Conservation (phyloP, 2,888 invertebrate genomes). For the Lithophane socia region DNA sequence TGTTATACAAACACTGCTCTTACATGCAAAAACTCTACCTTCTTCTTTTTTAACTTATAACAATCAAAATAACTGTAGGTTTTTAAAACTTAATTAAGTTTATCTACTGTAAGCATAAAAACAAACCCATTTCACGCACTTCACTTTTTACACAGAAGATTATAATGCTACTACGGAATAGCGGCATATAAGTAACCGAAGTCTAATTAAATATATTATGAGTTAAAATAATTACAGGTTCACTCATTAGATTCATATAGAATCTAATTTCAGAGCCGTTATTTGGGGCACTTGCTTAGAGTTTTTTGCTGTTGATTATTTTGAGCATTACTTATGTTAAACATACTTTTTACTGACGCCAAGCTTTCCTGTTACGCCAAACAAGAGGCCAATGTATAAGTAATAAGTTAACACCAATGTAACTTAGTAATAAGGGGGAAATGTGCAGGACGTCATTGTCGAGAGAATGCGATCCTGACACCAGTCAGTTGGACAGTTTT, state of each 20-base stretch:
- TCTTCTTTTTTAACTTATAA: neutral
- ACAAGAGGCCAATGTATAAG: neutral
- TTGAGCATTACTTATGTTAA: constrained; percentile 15
- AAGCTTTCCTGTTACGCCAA: neutral
- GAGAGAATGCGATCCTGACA: too few relatives aligned
- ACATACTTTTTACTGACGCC: constrained; percentile 1
- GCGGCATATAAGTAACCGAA: constrained; percentile 54
- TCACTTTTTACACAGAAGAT: constrained; percentile 20
- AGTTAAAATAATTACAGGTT: constrained; percentile 44
- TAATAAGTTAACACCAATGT: neutral
- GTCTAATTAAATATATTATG: constrained; percentile 60
- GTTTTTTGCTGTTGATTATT: neutral
- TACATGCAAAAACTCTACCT: neutral
- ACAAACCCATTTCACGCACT: constrained; percentile 51
- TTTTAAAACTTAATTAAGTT: constrained; percentile 4
- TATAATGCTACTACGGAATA: constrained; percentile 37
- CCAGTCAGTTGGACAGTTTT: too few relatives aligned
- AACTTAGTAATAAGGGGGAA: neutral
- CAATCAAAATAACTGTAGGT: constrained; percentile 33
- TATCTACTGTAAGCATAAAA: constrained; percentile 19
- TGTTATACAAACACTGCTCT: neutral
- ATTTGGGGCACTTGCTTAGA: constrained; percentile 28
- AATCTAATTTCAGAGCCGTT: constrained; percentile 41
- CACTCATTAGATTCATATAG: constrained; percentile 51
- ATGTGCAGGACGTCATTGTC: too few relatives aligned